Base-by-base conservation (phyloP, 2,113 vertebrate genomes). In the Sterna hirundo region DNA sequence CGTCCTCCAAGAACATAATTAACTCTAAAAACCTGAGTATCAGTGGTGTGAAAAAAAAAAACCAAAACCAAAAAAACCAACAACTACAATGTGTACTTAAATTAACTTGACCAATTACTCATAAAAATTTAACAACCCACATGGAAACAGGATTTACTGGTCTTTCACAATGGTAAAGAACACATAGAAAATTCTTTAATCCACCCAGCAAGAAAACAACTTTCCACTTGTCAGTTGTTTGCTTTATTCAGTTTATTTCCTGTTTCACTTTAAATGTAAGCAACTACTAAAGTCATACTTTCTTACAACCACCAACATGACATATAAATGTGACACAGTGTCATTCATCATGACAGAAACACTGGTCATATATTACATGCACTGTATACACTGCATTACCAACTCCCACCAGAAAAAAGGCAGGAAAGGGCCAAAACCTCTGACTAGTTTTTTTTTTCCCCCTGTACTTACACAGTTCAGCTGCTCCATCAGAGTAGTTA, bases 301-400 rank as follows among this genome's bases (percentile, higher is more conserved):
- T 81, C 47, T 84, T 62, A 81, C 32, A 77, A 36, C 18, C 64
- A 57, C 36, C 62, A 68, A 34, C 19, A 47, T 9, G 17, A 64
- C 34, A 55, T 25, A 36, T 0, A 38, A 44, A 11, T 7, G 13
- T 36, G 61, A 74, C 54, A 72, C 42, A 10, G 6, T 9, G 5
- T 23, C 62, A 83, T 20, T 55, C 42, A 42, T 26, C 62, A 77
- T 42, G 5, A 47, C 5, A 52, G 47, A 68, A 77, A 42, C 52
- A 62, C 58, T 11, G 16, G 38, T 36, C 34, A 46, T 4, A 2
- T 0, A 0, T 40, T 65, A 68, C 34, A 23, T 2, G 4, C 19
- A 17, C 34, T 34, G 29, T 4, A 54, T 4, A 54, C 19, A 23
- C 49, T 30, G 11, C 21, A 16, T 11, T 36, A 70, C 19, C 46